phyloP scores from a whole-genome alignment of 2,888 invertebrate species.

The Pseudanteris insignis region DNA sequence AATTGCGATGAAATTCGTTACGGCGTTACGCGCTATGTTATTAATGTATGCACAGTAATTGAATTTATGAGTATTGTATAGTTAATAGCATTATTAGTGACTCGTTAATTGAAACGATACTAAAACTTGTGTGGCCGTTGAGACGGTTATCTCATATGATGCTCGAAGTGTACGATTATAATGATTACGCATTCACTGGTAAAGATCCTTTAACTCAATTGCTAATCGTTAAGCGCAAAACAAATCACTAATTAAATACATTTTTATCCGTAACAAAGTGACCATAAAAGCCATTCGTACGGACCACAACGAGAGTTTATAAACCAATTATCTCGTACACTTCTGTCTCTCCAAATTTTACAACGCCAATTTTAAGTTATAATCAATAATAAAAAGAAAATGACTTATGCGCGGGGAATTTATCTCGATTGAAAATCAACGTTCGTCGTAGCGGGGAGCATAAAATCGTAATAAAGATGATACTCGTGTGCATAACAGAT shows the following conservation, averaged over 20 bases:
- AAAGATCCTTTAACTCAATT: background rate
- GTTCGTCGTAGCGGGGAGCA: no score
- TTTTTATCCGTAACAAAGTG: background rate
- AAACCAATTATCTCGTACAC: no score
- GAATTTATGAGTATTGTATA: slow-evolving; percentile 12
- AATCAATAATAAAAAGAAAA: no score
- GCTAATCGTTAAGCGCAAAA: background rate
- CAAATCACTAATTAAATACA: slow-evolving; percentile 3
- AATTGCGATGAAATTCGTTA: slow-evolving; percentile 21
- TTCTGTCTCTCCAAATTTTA: no score
- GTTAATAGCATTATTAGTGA: slow-evolving; percentile 28
- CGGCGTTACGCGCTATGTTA: slow-evolving; percentile 3
- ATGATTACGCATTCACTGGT: no score
- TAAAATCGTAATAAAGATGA: no score
- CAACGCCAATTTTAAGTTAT: no score
- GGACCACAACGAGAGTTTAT: no score
- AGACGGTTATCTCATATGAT: slow-evolving; percentile 14
- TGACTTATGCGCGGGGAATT: no score
- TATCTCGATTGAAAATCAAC: no score
- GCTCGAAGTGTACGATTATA: slow-evolving; percentile 3
- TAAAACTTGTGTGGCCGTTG: slow-evolving; percentile 11
- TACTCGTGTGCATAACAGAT: background rate
- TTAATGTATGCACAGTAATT: slow-evolving; percentile 16
- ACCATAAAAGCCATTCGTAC: no score
- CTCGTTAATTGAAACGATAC: slow-evolving; percentile 22